Evolutionary conservation across 2,888 invertebrate genomes (phyloP).

Genomic region (Andrena hattorfiana): DNA sequence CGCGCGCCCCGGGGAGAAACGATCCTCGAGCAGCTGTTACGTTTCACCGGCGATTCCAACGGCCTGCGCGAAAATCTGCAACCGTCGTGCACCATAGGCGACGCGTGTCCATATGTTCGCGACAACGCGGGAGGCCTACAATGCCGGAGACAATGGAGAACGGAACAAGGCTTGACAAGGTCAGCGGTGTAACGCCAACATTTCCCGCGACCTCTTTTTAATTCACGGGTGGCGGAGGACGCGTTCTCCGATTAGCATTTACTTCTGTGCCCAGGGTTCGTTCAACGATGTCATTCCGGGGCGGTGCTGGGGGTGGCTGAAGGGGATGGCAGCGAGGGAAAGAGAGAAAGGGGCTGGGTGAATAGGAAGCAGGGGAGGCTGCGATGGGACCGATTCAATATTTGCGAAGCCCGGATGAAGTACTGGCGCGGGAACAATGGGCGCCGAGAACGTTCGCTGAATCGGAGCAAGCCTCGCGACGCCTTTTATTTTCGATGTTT

Average conservation of each 20-base stretch:
- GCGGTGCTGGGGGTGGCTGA: not conserved
- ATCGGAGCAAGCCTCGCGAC: conserved; percentile 4
- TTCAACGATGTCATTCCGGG: not conserved
- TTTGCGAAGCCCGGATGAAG: conserved; percentile 40
- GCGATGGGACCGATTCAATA: conserved; percentile 35
- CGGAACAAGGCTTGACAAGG: conserved; percentile 27
- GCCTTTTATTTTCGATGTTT: conserved; percentile 36
- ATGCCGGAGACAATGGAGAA: conserved; percentile 16
- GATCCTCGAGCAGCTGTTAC: conserved; percentile 23
- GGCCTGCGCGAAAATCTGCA: conserved; percentile 10
- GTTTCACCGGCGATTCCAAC: not conserved
- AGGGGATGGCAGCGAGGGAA: not conserved
- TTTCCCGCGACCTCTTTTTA: conserved; percentile 17
- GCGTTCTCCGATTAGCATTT: conserved; percentile 40
- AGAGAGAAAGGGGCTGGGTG: not conserved
- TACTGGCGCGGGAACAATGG: conserved; percentile 25
- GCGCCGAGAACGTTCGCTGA: conserved; percentile 17
- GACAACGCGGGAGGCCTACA: not conserved
- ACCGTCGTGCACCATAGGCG: not conserved
- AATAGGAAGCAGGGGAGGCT: not conserved
- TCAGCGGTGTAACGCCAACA: conserved; percentile 27
- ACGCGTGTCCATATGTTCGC: conserved; percentile 8
- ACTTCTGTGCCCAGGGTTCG: conserved; percentile 9
- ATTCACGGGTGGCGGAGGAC: not conserved
- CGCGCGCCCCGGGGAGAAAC: not conserved